Evolutionary conservation across 2,113 vertebrate genomes (phyloP).

Genomic region (Polyodon spathula): DNA sequence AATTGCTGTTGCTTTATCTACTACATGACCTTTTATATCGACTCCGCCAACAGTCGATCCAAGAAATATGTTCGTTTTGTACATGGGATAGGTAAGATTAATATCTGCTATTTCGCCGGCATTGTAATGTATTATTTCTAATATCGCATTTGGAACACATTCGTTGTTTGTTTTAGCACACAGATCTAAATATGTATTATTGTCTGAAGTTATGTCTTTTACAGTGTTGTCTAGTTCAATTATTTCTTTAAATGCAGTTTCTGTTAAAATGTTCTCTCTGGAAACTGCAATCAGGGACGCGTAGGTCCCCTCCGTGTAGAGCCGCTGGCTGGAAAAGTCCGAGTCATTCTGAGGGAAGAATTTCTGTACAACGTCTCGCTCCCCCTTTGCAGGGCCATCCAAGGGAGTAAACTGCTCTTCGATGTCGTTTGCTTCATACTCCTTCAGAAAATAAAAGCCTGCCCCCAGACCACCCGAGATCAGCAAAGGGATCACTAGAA

Average conservation of each 20-base stretch:
- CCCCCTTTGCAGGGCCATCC: conserved; percentile 56
- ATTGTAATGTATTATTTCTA: conserved; percentile 34
- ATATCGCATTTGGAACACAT: conserved; percentile 37
- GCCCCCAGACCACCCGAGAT: conserved; percentile 49
- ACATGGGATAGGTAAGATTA: conserved; percentile 40
- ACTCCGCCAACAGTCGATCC: conserved; percentile 54
- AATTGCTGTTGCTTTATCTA: conserved; percentile 23
- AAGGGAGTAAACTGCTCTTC: conserved; percentile 65
- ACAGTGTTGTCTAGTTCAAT: conserved; percentile 40
- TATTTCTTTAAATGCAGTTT: conserved; percentile 36
- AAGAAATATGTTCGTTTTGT: conserved; percentile 22
- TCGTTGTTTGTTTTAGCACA: conserved; percentile 31
- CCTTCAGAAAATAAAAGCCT: conserved; percentile 50
- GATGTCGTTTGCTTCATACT: conserved; percentile 46
- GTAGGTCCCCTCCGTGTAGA: conserved; percentile 47
- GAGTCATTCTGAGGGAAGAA: conserved; percentile 47
- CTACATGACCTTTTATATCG: too few relatives aligned
- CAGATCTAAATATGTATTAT: conserved; percentile 30
- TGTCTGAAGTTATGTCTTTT: conserved; percentile 19
- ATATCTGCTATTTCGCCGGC: conserved; percentile 20
- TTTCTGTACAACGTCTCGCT: conserved; percentile 51
- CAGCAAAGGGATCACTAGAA: conserved; percentile 47
- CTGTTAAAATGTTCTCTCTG: conserved; percentile 33
- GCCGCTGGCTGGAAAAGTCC: conserved; percentile 51
- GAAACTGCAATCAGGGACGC: conserved; percentile 49